phyloP scores from a whole-genome alignment of 2,888 invertebrate species.

The Erebia palarica region DNA sequence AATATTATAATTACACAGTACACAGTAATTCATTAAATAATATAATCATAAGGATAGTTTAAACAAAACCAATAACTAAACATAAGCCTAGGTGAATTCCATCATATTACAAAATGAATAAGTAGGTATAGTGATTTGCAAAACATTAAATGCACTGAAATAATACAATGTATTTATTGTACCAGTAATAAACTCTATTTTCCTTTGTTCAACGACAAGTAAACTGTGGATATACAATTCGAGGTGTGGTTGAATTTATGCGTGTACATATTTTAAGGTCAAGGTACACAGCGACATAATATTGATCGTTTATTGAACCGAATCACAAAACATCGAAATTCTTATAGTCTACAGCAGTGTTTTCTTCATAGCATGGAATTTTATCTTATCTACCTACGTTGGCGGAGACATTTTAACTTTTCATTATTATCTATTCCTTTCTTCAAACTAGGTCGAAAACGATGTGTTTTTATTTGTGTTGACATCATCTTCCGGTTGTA shows the following conservation, averaged over 20 bases:
- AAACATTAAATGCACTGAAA: constrained; percentile 5
- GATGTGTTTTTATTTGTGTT: not conserved
- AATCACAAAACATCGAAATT: not conserved
- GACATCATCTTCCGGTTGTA: not conserved
- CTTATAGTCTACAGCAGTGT: not conserved
- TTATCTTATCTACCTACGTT: constrained; percentile 14
- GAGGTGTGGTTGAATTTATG: constrained; percentile 26
- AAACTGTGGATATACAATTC: constrained; percentile 11
- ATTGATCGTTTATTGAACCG: not conserved
- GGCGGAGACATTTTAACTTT: not conserved
- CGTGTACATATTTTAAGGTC: constrained; percentile 10
- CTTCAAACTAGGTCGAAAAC: not conserved
- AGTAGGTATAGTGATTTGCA: constrained; percentile 19
- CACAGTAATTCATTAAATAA: no score
- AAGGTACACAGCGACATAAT: constrained; percentile 2
- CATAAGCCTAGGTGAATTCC: constrained; percentile 28
- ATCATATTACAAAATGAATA: constrained; percentile 22
- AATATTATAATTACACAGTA: no score
- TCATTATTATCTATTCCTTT: not conserved
- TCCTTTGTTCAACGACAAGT: constrained; percentile 12
- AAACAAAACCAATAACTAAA: constrained; percentile 12
- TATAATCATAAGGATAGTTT: not conserved
- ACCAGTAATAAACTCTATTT: not conserved
- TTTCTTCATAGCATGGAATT: not conserved
- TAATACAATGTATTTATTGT: constrained; percentile 15